Evolutionary conservation across 2,113 vertebrate species (phyloP).

Genomic region (Takifugu bimaculatus): DNA sequence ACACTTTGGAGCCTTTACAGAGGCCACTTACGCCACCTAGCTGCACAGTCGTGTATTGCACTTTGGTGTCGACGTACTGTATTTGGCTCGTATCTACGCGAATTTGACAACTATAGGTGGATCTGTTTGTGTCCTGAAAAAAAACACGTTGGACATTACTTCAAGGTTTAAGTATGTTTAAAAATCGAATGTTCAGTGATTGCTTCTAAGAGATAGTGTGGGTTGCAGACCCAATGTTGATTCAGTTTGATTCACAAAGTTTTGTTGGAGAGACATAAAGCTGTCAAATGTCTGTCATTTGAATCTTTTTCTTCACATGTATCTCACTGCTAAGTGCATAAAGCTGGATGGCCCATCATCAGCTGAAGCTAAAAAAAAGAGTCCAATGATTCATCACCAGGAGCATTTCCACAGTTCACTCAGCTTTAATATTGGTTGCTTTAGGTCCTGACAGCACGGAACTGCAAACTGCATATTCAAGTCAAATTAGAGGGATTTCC

Average conservation of each 20-base stretch:
- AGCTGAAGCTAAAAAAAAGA: background rate
- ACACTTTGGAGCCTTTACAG: constrained; percentile 26
- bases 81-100: too few species aligned
- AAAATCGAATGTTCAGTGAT: too few species aligned
- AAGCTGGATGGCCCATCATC: background rate
- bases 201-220: too few species aligned
- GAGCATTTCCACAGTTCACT: constrained; percentile 21
- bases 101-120: too few species aligned
- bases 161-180: too few species aligned
- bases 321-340: too few species aligned
- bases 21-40: constrained; percentile 74
- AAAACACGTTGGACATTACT: too few species aligned
- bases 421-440: constrained; percentile 8
- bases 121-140: too few species aligned
- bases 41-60: constrained; percentile 47
- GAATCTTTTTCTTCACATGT: background rate
- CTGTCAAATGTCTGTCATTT: background rate
- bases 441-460: constrained; percentile 25
- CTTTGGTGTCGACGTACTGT: background rate
- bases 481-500: constrained; percentile 49
- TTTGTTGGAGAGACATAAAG: background rate
- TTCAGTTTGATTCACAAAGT: background rate
- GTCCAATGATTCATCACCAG: constrained; percentile 4
- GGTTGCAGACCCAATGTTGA: too few species aligned
- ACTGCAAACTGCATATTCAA: constrained; percentile 40